Evolutionary conservation across 1,140 invertebrate genomes (phyloP).

Genomic region (Tetragnatha versicolor): DNA sequence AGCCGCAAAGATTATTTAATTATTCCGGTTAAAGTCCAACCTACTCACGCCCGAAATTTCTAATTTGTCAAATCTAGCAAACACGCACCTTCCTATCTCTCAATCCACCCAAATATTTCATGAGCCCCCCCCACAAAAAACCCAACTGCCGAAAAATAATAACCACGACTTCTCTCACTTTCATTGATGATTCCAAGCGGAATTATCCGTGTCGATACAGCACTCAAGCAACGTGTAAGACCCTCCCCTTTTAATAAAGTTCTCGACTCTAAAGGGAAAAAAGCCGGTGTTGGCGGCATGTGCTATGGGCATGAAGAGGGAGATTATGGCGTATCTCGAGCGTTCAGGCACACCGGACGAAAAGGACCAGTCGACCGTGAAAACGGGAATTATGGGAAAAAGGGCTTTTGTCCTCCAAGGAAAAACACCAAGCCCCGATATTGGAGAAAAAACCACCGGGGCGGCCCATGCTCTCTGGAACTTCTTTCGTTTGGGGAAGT

Average conservation of each 20-base stretch:
- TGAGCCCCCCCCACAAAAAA: too few species aligned
- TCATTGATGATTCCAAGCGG: not conserved
- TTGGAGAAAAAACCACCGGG: too few species aligned
- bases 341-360: constrained; percentile 21
- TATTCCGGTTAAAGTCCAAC: too few species aligned
- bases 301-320: not conserved
- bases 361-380: constrained; percentile 25
- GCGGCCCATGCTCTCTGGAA: too few species aligned
- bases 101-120: too few species aligned
- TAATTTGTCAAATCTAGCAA: too few species aligned
- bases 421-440: too few species aligned
- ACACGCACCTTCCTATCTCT: too few species aligned
- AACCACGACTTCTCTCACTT: too few species aligned
- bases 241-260: not conserved
- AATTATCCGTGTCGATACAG: not conserved
- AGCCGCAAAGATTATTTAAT: too few species aligned
- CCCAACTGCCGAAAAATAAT: too few species aligned
- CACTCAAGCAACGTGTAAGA: not conserved
- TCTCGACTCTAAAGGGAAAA: not conserved
- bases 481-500: not conserved
- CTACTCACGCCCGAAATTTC: too few species aligned
- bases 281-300: not conserved
- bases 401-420: constrained; percentile 28
- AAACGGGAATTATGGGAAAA: constrained; percentile 44
- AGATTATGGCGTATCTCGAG: constrained; percentile 45